A percentile compares a stretch with the other conserved stretches of the same genome.
These are phyloP conservation scores for Herpetotheres cachinnans DNA, from an alignment of 2,113 vertebrate genomes.

Conservation along the genomic window DNA sequence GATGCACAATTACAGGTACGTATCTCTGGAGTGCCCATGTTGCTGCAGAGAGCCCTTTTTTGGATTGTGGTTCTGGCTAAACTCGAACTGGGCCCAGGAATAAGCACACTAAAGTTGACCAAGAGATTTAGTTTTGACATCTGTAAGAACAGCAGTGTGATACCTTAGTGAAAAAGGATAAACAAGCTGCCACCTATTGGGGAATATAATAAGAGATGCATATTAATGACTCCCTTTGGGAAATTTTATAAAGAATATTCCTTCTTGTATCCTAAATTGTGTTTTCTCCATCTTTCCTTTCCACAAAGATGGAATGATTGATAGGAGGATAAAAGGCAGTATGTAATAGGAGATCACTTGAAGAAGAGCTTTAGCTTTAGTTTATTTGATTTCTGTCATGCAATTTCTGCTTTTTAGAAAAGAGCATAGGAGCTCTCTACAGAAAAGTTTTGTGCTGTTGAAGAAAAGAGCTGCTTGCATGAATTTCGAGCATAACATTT, in stretches of 20 bases:
- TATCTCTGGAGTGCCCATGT: rapidly evolving
- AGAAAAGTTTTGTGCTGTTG: not conserved
- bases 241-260: not conserved
- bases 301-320: not conserved
- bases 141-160: not conserved
- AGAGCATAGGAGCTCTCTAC: not conserved
- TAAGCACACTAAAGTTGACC: not conserved
- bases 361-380: not conserved
- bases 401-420: not conserved
- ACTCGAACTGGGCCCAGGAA: not conserved
- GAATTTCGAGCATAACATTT: not conserved
- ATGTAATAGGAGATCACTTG: not conserved
- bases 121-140: not conserved
- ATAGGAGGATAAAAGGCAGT: not conserved
- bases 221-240: not conserved
- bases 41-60: not conserved
- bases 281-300: not conserved
- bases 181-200: not conserved
- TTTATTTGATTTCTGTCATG: not conserved
- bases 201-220: not conserved
- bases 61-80: not conserved
- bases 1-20: rapidly evolving
- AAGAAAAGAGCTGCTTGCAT: not conserved
- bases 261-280: not conserved
- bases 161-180: not conserved